These are phyloP conservation scores for Cerastis rubricosa DNA, from an alignment of 2,888 invertebrate species.

Conservation along the genomic window DNA sequence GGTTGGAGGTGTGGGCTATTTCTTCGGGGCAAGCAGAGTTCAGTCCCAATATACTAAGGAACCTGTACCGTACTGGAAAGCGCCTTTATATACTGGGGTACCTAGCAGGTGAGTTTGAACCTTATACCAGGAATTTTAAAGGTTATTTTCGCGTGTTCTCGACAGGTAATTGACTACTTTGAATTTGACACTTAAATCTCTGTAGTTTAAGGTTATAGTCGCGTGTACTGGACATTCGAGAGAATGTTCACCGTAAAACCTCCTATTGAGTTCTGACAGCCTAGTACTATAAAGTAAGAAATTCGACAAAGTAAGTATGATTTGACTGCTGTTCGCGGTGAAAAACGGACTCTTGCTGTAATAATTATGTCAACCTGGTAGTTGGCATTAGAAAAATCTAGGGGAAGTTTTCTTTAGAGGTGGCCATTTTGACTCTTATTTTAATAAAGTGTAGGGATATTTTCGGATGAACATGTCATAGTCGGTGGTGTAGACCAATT, in stretches of 20 bases:
- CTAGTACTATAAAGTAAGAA: background rate
- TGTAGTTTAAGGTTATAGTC: background rate
- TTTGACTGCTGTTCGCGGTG: background rate
- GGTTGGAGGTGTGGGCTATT: slow-evolving; percentile 99
- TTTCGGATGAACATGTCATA: slow-evolving; percentile 85
- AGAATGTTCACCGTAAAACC: background rate
- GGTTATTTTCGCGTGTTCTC: background rate
- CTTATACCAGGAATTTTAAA: fast-evolving
- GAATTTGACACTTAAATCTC: background rate
- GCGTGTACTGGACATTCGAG: background rate
- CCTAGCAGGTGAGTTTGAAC: slow-evolving; percentile 77
- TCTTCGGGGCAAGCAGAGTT: slow-evolving; percentile 97
- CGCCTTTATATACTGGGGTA: slow-evolving; percentile 97
- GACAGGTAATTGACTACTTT: background rate
- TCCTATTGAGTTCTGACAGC: background rate
- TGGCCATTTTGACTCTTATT: background rate
- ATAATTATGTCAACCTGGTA: background rate
- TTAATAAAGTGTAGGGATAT: background rate
- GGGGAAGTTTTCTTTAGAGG: background rate
- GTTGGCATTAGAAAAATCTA: background rate
- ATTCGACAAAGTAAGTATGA: background rate
- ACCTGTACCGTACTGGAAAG: slow-evolving; percentile 98
- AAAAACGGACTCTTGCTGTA: too few species aligned
- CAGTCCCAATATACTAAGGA: slow-evolving; percentile 94
- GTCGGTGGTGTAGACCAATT: slow-evolving; percentile 99